Evolutionary conservation across 2,797 vertebrate genomes (phyloP).

Genomic region (Morelia viridis): DNA sequence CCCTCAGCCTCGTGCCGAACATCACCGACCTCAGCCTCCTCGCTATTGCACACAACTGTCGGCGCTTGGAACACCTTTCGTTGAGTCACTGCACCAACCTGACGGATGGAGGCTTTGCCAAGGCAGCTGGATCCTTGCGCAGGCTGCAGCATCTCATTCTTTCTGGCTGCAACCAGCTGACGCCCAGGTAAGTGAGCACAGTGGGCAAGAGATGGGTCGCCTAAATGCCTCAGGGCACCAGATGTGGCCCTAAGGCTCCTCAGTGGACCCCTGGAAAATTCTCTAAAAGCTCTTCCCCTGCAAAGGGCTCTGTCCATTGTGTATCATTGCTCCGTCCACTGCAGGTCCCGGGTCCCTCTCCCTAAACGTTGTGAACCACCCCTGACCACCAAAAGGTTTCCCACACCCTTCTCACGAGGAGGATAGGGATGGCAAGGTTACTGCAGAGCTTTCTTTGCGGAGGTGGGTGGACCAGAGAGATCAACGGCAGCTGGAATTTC

Average conservation of each 20-base stretch:
- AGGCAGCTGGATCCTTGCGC: constrained; percentile 70
- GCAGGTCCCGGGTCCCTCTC: neutral
- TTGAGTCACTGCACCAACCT: constrained; percentile 80
- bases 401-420: neutral
- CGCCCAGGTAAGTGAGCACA: constrained; percentile 73
- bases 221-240: neutral
- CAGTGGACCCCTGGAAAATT: neutral
- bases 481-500: neutral
- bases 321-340: neutral
- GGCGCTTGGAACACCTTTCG: constrained; percentile 75
- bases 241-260: neutral
- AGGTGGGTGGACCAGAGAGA: neutral
- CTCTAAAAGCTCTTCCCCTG: neutral
- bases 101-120: constrained; percentile 76
- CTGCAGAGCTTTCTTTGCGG: too few relatives aligned
- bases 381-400: neutral
- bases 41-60: constrained; percentile 77
- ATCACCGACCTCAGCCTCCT: constrained; percentile 78
- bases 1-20: constrained; percentile 79
- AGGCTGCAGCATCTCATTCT: constrained; percentile 82
- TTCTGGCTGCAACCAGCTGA: constrained; percentile 79
- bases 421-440: neutral
- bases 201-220: neutral
- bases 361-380: neutral
- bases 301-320: neutral